These are phyloP conservation scores for Pseudomugil gertrudae DNA, from an alignment of 2,797 vertebrate genomes.

Conservation along the genomic window DNA sequence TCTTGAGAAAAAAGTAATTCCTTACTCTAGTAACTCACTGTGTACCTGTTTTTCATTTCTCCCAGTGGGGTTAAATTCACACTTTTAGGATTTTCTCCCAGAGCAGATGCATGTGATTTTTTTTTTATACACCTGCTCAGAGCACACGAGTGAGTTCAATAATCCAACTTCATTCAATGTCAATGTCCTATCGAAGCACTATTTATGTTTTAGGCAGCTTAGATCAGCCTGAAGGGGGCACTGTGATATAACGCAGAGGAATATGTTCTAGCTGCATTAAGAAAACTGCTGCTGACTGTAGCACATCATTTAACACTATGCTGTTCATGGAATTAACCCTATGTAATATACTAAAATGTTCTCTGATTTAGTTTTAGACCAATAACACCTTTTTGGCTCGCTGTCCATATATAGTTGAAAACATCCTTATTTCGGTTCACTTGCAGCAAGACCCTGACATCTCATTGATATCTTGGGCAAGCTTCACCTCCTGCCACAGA, in stretches of 20 bases:
- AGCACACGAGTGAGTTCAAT: slow-evolving; percentile 4
- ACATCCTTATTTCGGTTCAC: background rate
- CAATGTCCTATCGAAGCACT: background rate
- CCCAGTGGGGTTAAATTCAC: background rate
- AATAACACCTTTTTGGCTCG: background rate
- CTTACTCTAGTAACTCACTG: background rate
- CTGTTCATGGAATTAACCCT: slow-evolving; percentile 2
- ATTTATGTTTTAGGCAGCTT: background rate
- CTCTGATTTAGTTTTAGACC: background rate
- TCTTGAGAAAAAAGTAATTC: slow-evolving; percentile 18
- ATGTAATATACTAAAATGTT: background rate
- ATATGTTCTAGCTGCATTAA: slow-evolving; percentile 23
- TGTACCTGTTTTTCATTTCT: slow-evolving; percentile 8
- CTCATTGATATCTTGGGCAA: background rate
- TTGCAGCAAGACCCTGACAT: background rate
- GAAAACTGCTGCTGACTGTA: slow-evolving; percentile 8
- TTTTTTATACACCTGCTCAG: background rate
- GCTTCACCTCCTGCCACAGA: slow-evolving; percentile 8
- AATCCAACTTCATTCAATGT: slow-evolving; percentile 6
- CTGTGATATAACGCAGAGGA: slow-evolving; percentile 40
- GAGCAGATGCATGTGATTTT: background rate
- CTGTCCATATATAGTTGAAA: background rate
- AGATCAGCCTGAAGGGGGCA: slow-evolving; percentile 64
- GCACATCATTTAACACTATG: background rate
- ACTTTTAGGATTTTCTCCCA: slow-evolving; percentile 22